phyloP scores from a whole-genome alignment of 2,797 vertebrate species.

The Chiloscyllium punctatum region DNA sequence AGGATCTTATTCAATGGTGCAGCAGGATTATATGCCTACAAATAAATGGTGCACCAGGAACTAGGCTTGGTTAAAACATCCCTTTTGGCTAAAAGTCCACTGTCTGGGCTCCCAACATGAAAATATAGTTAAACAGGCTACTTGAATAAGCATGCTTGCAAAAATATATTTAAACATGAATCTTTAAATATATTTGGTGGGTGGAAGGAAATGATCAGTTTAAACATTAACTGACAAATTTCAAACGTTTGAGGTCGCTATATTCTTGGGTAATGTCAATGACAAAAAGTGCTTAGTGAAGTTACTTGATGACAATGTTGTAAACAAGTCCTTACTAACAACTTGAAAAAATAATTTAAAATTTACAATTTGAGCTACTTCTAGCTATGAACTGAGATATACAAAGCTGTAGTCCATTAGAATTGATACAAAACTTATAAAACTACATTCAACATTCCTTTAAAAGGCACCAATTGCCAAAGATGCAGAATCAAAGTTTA shows the following conservation, averaged over 20 bases:
- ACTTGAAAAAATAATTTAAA: neutral
- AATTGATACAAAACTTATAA: neutral
- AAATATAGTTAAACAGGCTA: neutral
- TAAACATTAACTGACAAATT: neutral
- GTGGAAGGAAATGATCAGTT: neutral
- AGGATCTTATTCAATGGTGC: too few relatives aligned
- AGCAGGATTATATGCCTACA: too few relatives aligned
- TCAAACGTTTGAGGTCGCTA: neutral
- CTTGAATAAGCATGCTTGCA: neutral
- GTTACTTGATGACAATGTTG: neutral
- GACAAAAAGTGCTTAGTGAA: neutral
- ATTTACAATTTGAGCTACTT: neutral
- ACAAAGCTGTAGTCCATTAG: neutral
- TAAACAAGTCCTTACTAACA: too few relatives aligned
- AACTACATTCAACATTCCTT: neutral
- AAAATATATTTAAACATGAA: neutral
- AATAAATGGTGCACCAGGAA: neutral
- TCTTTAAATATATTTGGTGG: neutral
- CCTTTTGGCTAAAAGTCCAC: neutral
- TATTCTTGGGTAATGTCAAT: neutral
- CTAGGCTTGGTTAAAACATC: neutral
- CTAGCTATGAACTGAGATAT: neutral
- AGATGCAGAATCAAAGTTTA: neutral
- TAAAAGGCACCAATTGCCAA: neutral
- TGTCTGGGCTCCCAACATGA: neutral